Evolutionary conservation across 1,140 invertebrate genomes (phyloP), one percentile per base, ranked within the genome.

Genomic region (Drosophila bocqueti): DNA sequence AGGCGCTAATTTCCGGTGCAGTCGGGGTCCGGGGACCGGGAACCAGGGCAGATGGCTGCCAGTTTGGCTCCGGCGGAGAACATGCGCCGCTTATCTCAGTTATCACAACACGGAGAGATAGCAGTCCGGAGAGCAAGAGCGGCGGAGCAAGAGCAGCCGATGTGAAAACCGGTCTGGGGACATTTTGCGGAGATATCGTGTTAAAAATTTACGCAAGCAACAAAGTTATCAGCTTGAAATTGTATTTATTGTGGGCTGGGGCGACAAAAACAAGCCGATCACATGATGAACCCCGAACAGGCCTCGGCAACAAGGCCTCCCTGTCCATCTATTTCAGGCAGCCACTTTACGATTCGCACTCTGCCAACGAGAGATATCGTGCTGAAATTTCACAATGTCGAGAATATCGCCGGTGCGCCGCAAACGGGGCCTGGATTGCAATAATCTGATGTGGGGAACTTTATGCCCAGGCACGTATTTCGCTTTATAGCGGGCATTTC

Each of bases 351-450:
- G 83, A 87, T 89, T 74, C 49, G 81, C 72, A 47, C 64, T 65
- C 63, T 68, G 45, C 26, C 43, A 69, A 59, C 64, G 60, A 72
- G 82, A 84, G 84, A 81, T 87, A 87, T 87, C 81, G 73, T 89
- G 81, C 84, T 87, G 84, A 87, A 87, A 87, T 87, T 87, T 89
- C 83, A 89, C 84, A 87, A 81, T 89, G 50, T 46, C 76, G 54
- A 83, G 81, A 80, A 83, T 74, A 78, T 74, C 55, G 57, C 60
- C 31, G 31, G n/a, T 11, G 54, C 21, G 36, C 11, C 4, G 15
- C 52, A 21, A 42, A 8, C 81, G 81, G 81, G 73, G 82, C 82
- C 82, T 84, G 31, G 15, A 26, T 55, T 50, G 34, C n/a, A 40
- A 46, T 59, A 40, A 50, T 63, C 60, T 72, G 43, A 72, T 71